A percentile compares a stretch with the other conserved stretches of the same genome.
phyloP scores from a whole-genome alignment of 2,113 vertebrate genomes.

The Chinchilla lanigera region DNA sequence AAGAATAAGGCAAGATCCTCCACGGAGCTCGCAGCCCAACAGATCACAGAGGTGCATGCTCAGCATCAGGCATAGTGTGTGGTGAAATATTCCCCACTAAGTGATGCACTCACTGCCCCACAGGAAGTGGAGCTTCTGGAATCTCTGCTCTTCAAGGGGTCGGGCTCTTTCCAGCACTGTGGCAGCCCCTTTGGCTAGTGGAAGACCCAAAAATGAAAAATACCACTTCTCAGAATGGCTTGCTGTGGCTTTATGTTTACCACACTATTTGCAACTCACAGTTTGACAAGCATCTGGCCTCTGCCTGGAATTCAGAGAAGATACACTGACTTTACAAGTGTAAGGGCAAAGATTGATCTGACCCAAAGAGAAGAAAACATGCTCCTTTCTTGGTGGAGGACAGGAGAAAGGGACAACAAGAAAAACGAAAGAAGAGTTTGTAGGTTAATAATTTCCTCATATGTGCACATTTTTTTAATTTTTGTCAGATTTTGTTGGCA shows the following conservation, averaged over 20 bases:
- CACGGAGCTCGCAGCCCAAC: background rate
- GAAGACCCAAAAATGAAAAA: background rate
- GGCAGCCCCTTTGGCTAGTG: background rate
- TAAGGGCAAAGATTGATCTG: background rate
- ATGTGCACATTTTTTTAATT: background rate
- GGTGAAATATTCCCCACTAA: background rate
- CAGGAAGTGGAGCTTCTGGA: background rate
- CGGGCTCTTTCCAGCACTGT: background rate
- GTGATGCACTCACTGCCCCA: background rate
- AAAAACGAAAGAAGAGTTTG: background rate
- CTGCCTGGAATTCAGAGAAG: background rate
- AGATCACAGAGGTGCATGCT: background rate
- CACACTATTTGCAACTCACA: background rate
- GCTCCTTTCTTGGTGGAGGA: background rate
- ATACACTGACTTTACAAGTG: background rate
- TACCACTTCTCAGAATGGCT: background rate
- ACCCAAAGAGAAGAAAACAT: background rate
- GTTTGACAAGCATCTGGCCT: background rate
- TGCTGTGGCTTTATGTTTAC: background rate
- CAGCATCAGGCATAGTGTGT: background rate
- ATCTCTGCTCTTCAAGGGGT: background rate
- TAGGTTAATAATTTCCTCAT: background rate
- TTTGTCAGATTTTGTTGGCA: background rate
- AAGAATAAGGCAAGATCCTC: constrained; percentile 9
- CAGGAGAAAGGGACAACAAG: background rate